Evolutionary conservation across 53 echinoderm and acorn worm species (phyloP).

Genomic region (Temnopleurus reevesii): DNA sequence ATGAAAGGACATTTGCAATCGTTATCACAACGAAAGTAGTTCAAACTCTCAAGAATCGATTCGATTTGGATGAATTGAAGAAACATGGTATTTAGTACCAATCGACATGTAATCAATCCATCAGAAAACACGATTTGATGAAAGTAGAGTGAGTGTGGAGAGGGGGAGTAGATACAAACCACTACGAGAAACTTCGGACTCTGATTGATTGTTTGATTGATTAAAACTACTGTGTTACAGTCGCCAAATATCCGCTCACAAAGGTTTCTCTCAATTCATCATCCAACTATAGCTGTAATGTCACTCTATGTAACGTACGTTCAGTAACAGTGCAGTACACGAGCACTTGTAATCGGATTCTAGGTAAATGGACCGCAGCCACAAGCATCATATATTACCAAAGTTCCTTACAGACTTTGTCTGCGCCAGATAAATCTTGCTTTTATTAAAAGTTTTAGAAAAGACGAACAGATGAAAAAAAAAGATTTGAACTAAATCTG

Average conservation of each 20-base stretch:
- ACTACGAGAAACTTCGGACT: not conserved
- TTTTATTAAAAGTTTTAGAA: too few species aligned
- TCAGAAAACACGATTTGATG: not conserved
- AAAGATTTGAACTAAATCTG: too few species aligned
- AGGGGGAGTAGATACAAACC: not conserved
- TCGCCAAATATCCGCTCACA: conserved; percentile 16
- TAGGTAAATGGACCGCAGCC: not conserved
- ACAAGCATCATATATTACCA: not conserved
- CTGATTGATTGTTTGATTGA: conserved; percentile 16
- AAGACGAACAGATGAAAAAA: too few species aligned
- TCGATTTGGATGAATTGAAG: not conserved
- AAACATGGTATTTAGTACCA: not conserved
- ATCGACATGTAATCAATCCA: not conserved
- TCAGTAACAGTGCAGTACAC: not conserved
- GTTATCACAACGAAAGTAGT: too few species aligned
- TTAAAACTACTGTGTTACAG: conserved; percentile 30
- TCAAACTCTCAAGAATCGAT: not conserved
- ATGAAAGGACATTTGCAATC: too few species aligned
- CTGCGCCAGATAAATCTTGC: too few species aligned
- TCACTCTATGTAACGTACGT: not conserved
- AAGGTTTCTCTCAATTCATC: not conserved
- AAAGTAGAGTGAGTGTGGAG: not conserved
- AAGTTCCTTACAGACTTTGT: not conserved
- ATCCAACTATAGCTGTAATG: not conserved
- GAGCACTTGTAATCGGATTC: not conserved